These are phyloP conservation scores for Euclidia mi DNA, from an alignment of 2,888 invertebrate species.

Conservation along the genomic window DNA sequence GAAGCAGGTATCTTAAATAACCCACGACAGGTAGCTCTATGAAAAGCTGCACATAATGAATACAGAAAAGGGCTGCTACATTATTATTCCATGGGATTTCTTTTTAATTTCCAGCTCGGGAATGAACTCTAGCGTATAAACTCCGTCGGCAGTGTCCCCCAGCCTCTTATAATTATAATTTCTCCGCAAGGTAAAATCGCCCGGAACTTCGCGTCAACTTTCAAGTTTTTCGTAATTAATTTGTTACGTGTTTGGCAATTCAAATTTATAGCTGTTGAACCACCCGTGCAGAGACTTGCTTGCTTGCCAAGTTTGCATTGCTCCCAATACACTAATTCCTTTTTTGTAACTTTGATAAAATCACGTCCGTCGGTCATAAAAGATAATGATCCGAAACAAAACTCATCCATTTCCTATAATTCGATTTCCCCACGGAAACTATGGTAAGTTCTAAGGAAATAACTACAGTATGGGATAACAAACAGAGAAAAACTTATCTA, in stretches of 20 bases:
- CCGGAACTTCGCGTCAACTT: slow-evolving; percentile 3
- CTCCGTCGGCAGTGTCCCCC: not conserved
- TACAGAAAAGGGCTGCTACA: too few species aligned
- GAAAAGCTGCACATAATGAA: too few species aligned
- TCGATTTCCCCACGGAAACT: slow-evolving; percentile 43
- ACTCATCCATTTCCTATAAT: slow-evolving; percentile 46
- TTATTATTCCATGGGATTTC: too few species aligned
- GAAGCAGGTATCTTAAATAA: too few species aligned
- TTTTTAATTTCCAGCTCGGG: not conserved
- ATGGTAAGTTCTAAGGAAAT: not conserved
- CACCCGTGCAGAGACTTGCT: slow-evolving; percentile 13
- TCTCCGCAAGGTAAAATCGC: slow-evolving; percentile 6
- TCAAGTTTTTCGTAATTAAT: slow-evolving; percentile 22
- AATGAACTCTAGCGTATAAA: not conserved
- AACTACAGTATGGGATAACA: not conserved
- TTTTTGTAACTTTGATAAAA: slow-evolving; percentile 45
- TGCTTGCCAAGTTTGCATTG: slow-evolving; percentile 39
- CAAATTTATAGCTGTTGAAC: slow-evolving; percentile 16
- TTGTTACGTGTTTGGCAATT: slow-evolving; percentile 21
- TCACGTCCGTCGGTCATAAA: slow-evolving; percentile 45
- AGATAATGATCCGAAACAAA: slow-evolving; percentile 54
- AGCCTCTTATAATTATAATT: slow-evolving; percentile 4
- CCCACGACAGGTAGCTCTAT: too few species aligned
- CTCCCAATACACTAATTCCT: slow-evolving; percentile 49
- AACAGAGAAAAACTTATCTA: too few species aligned